Percentiles rank a stretch among this genome's conserved stretches.
phyloP scores from a whole-genome alignment of 2,797 vertebrate genomes.

The Florisuga fusca region DNA sequence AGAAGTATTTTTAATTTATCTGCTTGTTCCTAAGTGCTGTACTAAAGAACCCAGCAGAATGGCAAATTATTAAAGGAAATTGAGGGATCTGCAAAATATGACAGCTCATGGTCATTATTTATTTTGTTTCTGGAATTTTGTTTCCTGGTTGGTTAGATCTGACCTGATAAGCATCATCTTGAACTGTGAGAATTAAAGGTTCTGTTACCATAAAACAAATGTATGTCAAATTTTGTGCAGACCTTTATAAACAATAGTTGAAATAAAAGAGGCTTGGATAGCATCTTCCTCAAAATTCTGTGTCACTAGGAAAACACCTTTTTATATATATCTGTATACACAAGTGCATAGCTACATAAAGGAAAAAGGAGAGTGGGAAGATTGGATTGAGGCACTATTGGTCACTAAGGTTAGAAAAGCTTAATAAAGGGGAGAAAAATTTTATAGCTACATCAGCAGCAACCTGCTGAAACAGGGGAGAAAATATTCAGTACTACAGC shows the following conservation, averaged over 20 bases:
- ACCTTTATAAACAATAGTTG: not conserved
- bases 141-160: not conserved
- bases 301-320: not conserved
- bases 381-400: not conserved
- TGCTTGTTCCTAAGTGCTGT: not conserved
- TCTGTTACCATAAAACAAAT: not conserved
- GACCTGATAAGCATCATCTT: not conserved
- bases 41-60: not conserved
- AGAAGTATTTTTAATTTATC: conserved; percentile 37
- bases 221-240: not conserved
- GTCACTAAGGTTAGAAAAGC: not conserved
- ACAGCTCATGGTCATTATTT: not conserved
- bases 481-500: not conserved
- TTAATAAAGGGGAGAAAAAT: not conserved
- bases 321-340: not conserved
- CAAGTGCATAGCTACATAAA: not conserved
- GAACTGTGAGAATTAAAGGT: not conserved
- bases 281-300: not conserved
- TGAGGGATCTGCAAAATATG: not conserved
- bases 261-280: not conserved
- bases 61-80: conserved; percentile 15
- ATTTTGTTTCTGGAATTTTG: not conserved
- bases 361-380: not conserved
- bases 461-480: not conserved
- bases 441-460: not conserved